Evolutionary conservation across 2,113 vertebrate species (phyloP), one percentile per base, ranked within the genome.

Genomic region (Scomber scombrus): DNA sequence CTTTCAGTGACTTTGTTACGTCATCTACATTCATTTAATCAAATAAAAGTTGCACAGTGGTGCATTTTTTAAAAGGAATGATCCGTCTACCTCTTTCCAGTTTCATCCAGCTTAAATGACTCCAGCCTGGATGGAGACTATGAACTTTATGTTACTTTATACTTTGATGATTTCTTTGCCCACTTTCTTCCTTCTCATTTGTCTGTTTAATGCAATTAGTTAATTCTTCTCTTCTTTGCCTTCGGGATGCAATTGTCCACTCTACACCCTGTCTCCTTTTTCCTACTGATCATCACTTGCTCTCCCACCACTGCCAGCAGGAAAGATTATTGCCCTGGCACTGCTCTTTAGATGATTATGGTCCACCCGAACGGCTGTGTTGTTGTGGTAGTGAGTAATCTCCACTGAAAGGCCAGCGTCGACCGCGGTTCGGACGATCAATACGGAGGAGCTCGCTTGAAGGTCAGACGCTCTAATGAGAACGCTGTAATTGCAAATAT

Each of bases 391-490:
- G 69, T 81, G 75, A 89, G 83, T 81, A 70, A 85, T 85, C 78
- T 85, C 78, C 67, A 72, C 73, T 85, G 84, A 94, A 94, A 91
- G 93, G 91, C 92, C 90, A 92, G 86, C 43, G 76, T 86, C 78
- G 68, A 77, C 80, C 15, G 47, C 15, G 74, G 79, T 79, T 62
- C 26, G 73, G 68, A 68, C 77, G 67, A 94, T 94, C 93, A 71
- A 95, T 95, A 92, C 19, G 29, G 60, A 77, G 74, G 83, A 78
- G 78, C 80, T 80, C 45, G 64, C 74, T 82, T 92, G 91, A 95
- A 95, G 94, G 94, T 94, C 93, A 94, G 88, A 82, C 79, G 46
- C 81, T 86, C 85, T 93, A 93, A 94, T 92, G 90, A 94, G 85
- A 87, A 67, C 18, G 88, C 80, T 75, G 60, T 93, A 93, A 94